phyloP scores from a whole-genome alignment of 1,140 invertebrate species.

The Drosophila varians region DNA sequence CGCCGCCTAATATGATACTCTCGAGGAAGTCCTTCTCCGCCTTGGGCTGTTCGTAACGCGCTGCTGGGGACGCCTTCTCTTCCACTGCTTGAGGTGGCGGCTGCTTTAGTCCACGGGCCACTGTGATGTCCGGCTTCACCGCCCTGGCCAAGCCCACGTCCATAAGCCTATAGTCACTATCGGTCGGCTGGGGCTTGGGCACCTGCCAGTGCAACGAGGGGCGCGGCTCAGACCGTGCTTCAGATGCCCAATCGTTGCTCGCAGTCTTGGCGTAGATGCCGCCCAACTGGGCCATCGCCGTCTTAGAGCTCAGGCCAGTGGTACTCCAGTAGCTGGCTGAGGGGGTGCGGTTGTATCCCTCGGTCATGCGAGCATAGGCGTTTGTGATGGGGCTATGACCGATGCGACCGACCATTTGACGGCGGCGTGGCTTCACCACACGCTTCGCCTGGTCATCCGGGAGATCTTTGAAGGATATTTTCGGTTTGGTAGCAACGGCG shows the following conservation, averaged over 20 bases:
- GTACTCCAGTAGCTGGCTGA: too few relatives aligned
- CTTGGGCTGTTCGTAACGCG: slow-evolving; percentile 15
- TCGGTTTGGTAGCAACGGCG: not conserved
- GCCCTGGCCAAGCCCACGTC: slow-evolving; percentile 17
- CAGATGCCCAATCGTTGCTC: not conserved
- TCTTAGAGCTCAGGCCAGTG: not conserved
- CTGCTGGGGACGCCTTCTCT: not conserved
- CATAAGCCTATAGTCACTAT: slow-evolving; percentile 4
- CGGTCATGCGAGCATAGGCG: too few relatives aligned
- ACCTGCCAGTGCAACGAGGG: not conserved
- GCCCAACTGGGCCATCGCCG: not conserved
- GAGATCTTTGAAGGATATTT: not conserved
- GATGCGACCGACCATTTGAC: slow-evolving; percentile 4
- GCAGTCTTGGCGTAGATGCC: not conserved
- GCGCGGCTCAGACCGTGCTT: not conserved
- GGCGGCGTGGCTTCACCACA: slow-evolving; percentile 6
- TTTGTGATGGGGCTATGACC: not conserved
- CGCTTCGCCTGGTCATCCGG: not conserved
- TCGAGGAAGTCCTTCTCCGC: slow-evolving; percentile 15
- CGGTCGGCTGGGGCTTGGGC: not conserved
- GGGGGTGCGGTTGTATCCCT: too few relatives aligned
- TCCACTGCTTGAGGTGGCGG: not conserved
- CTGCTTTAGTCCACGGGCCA: not conserved
- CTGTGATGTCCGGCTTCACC: not conserved
- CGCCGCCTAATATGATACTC: not conserved